These are phyloP conservation scores for Danio kyathit DNA, from an alignment of 2,797 vertebrate species.

Conservation along the genomic window DNA sequence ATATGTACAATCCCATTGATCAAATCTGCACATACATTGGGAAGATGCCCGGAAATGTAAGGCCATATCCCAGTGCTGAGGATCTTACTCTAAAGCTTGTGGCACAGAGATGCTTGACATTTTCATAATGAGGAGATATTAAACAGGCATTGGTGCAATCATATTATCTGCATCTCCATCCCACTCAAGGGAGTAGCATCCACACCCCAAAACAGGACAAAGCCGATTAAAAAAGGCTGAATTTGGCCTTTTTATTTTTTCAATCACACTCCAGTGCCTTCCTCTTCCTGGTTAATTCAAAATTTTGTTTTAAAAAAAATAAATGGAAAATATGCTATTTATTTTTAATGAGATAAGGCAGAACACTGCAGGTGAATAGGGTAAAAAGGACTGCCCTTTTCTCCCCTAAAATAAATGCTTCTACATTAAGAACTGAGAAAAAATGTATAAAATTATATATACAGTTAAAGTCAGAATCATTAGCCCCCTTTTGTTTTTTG, in stretches of 20 bases:
- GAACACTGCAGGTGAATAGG: no score
- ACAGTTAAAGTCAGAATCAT: no score
- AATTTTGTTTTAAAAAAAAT: background rate
- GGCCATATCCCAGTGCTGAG: background rate
- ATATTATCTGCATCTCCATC: slow-evolving; percentile 39
- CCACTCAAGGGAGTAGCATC: slow-evolving; percentile 4
- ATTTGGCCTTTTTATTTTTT: slow-evolving; percentile 22
- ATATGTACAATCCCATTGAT: background rate
- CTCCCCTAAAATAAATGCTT: no score
- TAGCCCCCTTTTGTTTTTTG: no score
- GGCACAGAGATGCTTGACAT: slow-evolving; percentile 47
- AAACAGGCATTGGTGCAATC: slow-evolving; percentile 19
- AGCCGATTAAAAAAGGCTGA: slow-evolving; percentile 27
- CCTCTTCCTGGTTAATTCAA: background rate
- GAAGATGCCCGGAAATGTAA: background rate
- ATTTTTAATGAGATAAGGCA: slow-evolving; percentile 24
- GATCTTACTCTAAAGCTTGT: slow-evolving; percentile 9
- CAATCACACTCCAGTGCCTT: background rate
- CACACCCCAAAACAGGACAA: slow-evolving; percentile 5
- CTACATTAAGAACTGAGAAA: no score
- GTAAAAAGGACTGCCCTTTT: no score
- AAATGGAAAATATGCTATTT: background rate
- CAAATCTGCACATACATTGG: background rate
- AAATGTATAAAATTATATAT: no score
- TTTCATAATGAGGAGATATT: slow-evolving; percentile 41